These are phyloP conservation scores for Eristalinus sepulchralis DNA, from an alignment of 2,888 invertebrate genomes.

Conservation along the genomic window DNA sequence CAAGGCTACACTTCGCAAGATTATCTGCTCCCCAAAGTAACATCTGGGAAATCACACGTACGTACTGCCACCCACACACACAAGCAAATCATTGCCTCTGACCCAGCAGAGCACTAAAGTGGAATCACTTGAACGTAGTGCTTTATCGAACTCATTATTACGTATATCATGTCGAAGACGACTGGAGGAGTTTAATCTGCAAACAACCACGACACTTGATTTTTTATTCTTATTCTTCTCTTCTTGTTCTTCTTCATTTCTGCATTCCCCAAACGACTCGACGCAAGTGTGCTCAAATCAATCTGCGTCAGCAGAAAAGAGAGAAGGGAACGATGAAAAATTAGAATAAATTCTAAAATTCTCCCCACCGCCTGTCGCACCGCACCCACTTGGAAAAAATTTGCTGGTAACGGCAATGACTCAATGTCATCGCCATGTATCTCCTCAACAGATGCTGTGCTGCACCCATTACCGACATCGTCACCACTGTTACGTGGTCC, in stretches of 20 bases:
- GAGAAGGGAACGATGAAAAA: background rate
- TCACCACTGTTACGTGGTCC: slow-evolving; percentile 54
- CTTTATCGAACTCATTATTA: background rate
- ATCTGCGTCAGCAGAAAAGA: background rate
- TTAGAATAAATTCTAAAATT: background rate
- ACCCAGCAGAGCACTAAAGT: background rate
- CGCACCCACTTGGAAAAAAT: slow-evolving; percentile 4
- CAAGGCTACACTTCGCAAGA: background rate
- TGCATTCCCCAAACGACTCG: background rate
- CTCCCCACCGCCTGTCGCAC: background rate
- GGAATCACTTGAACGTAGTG: background rate
- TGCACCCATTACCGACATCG: slow-evolving; percentile 63
- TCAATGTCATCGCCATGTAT: slow-evolving; percentile 34
- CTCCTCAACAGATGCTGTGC: slow-evolving; percentile 40
- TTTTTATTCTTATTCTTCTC: background rate
- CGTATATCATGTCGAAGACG: background rate
- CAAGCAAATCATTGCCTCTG: background rate
- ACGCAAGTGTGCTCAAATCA: background rate
- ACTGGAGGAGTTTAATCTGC: background rate
- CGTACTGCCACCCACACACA: background rate
- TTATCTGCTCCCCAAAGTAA: background rate
- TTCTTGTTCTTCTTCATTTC: background rate
- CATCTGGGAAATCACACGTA: background rate
- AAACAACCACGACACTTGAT: background rate
- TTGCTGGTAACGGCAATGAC: slow-evolving; percentile 18